Conservation (phyloP, 2,888 invertebrate genomes). For the Patella pellucida region DNA sequence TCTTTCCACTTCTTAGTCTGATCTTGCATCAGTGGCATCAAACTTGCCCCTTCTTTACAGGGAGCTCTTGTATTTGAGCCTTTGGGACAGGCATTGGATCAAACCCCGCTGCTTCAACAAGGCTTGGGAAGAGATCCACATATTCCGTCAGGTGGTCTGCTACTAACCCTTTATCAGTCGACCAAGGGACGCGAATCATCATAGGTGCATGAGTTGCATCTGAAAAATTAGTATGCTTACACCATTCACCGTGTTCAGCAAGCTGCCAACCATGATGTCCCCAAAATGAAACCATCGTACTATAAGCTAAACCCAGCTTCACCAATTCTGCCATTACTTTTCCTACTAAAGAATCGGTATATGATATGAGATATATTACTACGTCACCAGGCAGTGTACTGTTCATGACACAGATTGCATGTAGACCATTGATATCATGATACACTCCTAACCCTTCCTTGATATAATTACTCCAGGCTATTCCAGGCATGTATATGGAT, state of each 20-base stretch:
- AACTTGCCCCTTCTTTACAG: slow-evolving; percentile 39
- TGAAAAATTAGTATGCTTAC: slow-evolving; percentile 54
- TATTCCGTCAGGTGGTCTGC: slow-evolving; percentile 42
- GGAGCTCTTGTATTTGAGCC: slow-evolving; percentile 20
- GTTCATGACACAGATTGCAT: slow-evolving; percentile 26
- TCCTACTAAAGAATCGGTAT: slow-evolving; percentile 42
- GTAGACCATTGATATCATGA: slow-evolving; percentile 26
- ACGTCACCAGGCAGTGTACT: slow-evolving; percentile 31
- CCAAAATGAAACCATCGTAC: slow-evolving; percentile 42
- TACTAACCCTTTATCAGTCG: slow-evolving; percentile 35
- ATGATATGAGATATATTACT: slow-evolving; percentile 33
- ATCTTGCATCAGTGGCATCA: slow-evolving; percentile 32
- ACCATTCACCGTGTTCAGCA: slow-evolving; percentile 43
- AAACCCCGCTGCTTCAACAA: slow-evolving; percentile 46
- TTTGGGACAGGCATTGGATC: slow-evolving; percentile 23
- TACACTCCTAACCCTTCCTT: slow-evolving; percentile 18
- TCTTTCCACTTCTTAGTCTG: slow-evolving; percentile 21
- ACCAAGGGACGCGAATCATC: slow-evolving; percentile 44
- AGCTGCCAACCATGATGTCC: slow-evolving; percentile 50
- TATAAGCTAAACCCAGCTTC: slow-evolving; percentile 29
- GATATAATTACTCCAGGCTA: slow-evolving; percentile 21
- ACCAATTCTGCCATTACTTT: slow-evolving; percentile 39
- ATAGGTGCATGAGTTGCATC: slow-evolving; percentile 50
- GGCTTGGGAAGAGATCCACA: slow-evolving; percentile 50
- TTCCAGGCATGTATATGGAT: slow-evolving; percentile 18